Conservation (phyloP, 2,113 vertebrate genomes). For the Oostethus manadensis region DNA sequence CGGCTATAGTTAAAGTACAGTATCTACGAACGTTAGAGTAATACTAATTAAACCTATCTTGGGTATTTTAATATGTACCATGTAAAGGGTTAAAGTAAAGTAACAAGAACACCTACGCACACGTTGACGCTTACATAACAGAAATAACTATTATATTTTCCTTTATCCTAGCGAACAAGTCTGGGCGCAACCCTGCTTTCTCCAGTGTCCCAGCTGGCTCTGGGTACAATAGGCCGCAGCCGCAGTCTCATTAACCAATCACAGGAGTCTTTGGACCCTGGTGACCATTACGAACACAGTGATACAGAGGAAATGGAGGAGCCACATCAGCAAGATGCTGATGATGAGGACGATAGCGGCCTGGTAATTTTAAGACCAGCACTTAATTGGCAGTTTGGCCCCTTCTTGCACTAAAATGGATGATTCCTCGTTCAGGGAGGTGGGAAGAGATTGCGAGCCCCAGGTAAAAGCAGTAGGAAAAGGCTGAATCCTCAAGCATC, state of each 20-base stretch:
- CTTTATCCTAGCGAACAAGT: conserved; percentile 64
- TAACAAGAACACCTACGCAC: neutral
- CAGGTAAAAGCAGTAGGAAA: conserved; percentile 81
- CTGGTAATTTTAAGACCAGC: conserved; percentile 57
- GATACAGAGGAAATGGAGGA: conserved; percentile 69
- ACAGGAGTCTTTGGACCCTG: conserved; percentile 73
- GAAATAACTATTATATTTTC: neutral
- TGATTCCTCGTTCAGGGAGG: conserved; percentile 51
- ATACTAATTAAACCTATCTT: too few relatives aligned
- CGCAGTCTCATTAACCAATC: conserved; percentile 73
- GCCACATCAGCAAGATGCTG: conserved; percentile 75
- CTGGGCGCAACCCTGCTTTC: conserved; percentile 73
- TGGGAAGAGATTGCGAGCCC: conserved; percentile 75
- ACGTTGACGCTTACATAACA: neutral
- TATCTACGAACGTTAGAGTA: too few relatives aligned
- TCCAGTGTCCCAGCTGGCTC: conserved; percentile 72
- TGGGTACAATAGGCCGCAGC: conserved; percentile 75
- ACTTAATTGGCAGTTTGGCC: neutral
- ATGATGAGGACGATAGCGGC: conserved; percentile 80
- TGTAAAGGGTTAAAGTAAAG: neutral
- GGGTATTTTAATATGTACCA: neutral
- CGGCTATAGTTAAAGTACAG: too few relatives aligned
- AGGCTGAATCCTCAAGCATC: conserved; percentile 81
- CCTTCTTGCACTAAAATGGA: neutral
- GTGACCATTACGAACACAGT: conserved; percentile 73